These are phyloP conservation scores for Erynnis tages DNA, from an alignment of 2,888 invertebrate species.

Conservation along the genomic window DNA sequence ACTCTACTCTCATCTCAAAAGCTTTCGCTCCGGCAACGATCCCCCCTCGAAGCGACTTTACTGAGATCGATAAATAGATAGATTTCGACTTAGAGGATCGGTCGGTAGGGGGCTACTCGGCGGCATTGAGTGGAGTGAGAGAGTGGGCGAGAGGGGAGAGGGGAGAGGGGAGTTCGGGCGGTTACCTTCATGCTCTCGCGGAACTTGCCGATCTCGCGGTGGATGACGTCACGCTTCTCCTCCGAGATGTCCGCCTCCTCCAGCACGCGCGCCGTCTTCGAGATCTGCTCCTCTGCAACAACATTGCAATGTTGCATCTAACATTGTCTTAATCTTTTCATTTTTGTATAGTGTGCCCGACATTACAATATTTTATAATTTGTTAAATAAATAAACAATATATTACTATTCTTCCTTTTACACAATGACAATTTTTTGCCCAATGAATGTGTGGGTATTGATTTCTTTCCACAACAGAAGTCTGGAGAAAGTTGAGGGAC, in stretches of 20 bases:
- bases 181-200: conserved; percentile 97
- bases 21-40: background rate
- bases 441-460: too few species aligned
- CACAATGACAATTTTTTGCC: too few species aligned
- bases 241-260: conserved; percentile 96
- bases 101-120: too few species aligned
- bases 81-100: too few species aligned
- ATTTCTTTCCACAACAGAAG: too few species aligned
- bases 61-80: too few species aligned
- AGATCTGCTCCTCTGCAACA: conserved; percentile 83
- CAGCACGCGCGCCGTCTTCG: conserved; percentile 84
- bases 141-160: background rate
- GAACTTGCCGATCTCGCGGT: conserved; percentile 98
- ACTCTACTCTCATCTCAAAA: background rate
- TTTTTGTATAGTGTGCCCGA: too few species aligned
- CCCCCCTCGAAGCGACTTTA: too few species aligned
- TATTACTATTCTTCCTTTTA: too few species aligned
- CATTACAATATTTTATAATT: too few species aligned
- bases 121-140: background rate
- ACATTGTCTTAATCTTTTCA: background rate
- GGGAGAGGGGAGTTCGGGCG: conserved; percentile 35
- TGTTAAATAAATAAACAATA: too few species aligned
- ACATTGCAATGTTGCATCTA: background rate
- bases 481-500: too few species aligned
- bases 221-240: conserved; percentile 97